Evolutionary conservation across 2,888 invertebrate species (phyloP).

Genomic region (Drepana falcataria): DNA sequence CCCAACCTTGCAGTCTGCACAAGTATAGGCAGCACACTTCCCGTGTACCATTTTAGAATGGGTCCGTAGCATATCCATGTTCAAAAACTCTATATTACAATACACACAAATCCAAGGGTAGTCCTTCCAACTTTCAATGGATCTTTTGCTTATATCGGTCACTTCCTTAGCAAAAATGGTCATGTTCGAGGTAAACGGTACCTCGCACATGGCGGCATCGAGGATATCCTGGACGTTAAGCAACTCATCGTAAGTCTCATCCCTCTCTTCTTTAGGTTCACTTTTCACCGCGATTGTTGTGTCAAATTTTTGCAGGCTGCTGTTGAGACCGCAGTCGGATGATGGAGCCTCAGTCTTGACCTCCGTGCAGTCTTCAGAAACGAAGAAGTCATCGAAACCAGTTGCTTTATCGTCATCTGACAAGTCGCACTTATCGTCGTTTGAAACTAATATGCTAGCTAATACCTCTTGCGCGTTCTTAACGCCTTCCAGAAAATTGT

Average conservation of each 20-base stretch:
- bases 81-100: constrained; percentile 61
- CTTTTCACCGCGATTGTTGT: constrained; percentile 36
- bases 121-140: constrained; percentile 51
- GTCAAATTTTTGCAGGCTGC: background rate
- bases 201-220: constrained; percentile 48
- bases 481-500: constrained; percentile 49
- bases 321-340: background rate
- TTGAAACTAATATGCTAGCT: constrained; percentile 28
- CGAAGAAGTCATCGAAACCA: constrained; percentile 41
- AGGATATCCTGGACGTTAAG: constrained; percentile 56
- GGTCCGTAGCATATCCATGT: constrained; percentile 66
- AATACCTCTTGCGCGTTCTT: constrained; percentile 49
- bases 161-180: constrained; percentile 58
- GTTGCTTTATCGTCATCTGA: constrained; percentile 46
- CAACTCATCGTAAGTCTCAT: constrained; percentile 22
- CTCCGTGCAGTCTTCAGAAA: constrained; percentile 17
- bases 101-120: constrained; percentile 63
- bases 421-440: constrained; percentile 28
- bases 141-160: constrained; percentile 36
- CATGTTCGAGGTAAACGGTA: constrained; percentile 37
- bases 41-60: constrained; percentile 81
- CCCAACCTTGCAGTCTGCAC: constrained; percentile 81
- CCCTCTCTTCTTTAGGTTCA: constrained; percentile 53
- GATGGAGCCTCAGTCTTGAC: constrained; percentile 27
- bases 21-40: constrained; percentile 81